Percentiles rank a stretch among this genome's conserved stretches.
Evolutionary conservation across 2,888 invertebrate genomes (phyloP).

Genomic region (Andrena bucephala): DNA sequence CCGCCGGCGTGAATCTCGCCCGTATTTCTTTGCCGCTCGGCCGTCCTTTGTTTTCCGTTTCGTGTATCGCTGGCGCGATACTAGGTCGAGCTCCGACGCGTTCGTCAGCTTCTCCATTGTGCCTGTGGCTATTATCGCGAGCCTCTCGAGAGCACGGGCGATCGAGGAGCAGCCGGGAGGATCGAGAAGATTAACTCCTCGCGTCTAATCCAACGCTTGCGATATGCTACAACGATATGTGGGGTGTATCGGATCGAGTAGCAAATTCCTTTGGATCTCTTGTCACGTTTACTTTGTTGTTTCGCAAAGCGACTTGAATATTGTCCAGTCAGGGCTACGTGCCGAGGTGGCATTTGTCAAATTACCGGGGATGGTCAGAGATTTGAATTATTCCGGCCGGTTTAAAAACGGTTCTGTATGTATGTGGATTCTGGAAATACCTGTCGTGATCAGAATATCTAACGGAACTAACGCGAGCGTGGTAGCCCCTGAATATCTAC

Average conservation of each 20-base stretch:
- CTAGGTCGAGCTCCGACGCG: background rate
- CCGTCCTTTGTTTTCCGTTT: conserved; percentile 51
- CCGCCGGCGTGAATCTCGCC: conserved; percentile 32
- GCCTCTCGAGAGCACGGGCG: conserved; percentile 29
- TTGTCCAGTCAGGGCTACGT: background rate
- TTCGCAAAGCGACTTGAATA: background rate
- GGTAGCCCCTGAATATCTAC: too few relatives aligned
- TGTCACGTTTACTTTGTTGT: background rate
- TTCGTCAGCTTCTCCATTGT: conserved; percentile 40
- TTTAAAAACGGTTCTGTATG: too few relatives aligned
- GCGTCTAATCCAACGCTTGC: conserved; percentile 47
- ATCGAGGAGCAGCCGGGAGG: conserved; percentile 47
- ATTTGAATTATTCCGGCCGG: too few relatives aligned
- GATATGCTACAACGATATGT: conserved; percentile 38
- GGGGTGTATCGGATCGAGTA: conserved; percentile 29
- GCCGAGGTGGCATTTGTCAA: background rate
- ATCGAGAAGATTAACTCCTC: conserved; percentile 46
- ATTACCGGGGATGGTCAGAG: too few relatives aligned
- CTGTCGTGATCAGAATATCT: too few relatives aligned
- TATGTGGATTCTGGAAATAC: too few relatives aligned
- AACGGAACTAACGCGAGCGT: too few relatives aligned
- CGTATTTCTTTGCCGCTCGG: conserved; percentile 22
- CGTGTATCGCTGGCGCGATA: background rate
- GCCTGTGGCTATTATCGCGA: conserved; percentile 33
- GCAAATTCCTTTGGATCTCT: conserved; percentile 12